phyloP scores from a whole-genome alignment of 1,140 invertebrate genomes.

The Vanessa tameamea region DNA sequence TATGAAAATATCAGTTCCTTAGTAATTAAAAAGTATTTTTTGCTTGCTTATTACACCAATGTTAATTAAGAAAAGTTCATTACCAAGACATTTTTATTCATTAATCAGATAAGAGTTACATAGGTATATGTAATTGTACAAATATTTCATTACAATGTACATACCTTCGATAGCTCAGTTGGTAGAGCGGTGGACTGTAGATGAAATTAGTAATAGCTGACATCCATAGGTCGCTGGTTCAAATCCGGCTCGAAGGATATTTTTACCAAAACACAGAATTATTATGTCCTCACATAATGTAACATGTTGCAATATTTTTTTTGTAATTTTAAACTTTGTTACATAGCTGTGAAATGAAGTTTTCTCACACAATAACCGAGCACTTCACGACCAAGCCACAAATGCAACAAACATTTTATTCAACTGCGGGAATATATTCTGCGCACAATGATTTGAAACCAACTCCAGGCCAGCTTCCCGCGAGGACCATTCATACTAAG shows the following conservation, averaged over 20 bases:
- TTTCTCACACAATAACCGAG: slow-evolving; percentile 1
- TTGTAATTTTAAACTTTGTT: background rate
- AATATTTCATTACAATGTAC: background rate
- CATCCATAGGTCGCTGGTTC: slow-evolving; percentile 80
- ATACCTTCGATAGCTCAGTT: slow-evolving; percentile 88
- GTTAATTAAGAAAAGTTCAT: too few relatives aligned
- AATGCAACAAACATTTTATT: slow-evolving; percentile 14
- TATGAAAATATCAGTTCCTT: too few relatives aligned
- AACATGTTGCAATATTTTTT: background rate
- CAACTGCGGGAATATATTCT: slow-evolving; percentile 11
- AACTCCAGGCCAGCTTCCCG: slow-evolving; percentile 32
- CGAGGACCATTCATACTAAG: slow-evolving; percentile 43
- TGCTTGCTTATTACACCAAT: too few relatives aligned
- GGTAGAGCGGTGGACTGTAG: slow-evolving; percentile 93
- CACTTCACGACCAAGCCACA: slow-evolving; percentile 13
- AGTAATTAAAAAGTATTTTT: too few relatives aligned
- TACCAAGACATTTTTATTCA: too few relatives aligned
- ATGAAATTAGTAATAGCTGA: slow-evolving; percentile 33
- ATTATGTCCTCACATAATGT: background rate
- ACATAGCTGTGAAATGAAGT: background rate
- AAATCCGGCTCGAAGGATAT: slow-evolving; percentile 70
- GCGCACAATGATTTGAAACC: slow-evolving; percentile 13
- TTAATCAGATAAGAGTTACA: background rate
- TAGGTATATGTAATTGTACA: background rate
- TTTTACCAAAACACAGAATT: slow-evolving; percentile 14